A percentile compares a stretch with the other conserved stretches of the same genome.
These are phyloP conservation scores for Pterobdella sp. DNA, from an alignment of 2,888 invertebrate species.

Conservation along the genomic window DNA sequence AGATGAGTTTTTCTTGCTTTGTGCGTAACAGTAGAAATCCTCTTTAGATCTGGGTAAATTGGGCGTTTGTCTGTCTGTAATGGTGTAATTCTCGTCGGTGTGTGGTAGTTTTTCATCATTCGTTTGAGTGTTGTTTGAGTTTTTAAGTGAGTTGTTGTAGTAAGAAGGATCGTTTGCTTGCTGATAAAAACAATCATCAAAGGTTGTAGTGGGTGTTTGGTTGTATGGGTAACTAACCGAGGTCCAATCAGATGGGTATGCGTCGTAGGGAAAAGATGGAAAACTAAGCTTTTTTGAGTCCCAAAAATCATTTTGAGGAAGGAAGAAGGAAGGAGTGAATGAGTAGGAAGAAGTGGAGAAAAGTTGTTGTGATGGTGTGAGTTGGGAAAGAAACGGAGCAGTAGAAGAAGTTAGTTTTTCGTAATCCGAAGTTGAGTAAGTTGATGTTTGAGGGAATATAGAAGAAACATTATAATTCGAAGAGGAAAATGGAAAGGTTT, in stretches of 20 bases:
- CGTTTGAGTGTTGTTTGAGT: background rate
- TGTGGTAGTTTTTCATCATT: background rate
- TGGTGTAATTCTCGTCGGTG: background rate
- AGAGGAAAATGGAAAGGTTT: background rate
- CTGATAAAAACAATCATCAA: background rate
- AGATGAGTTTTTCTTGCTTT: background rate
- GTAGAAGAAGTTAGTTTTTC: slow-evolving; percentile 38
- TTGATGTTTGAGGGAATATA: background rate
- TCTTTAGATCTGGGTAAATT: background rate
- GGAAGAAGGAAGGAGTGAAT: background rate
- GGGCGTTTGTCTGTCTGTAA: background rate
- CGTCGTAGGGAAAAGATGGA: slow-evolving; percentile 7
- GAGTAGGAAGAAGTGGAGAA: background rate
- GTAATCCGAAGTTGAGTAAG: background rate
- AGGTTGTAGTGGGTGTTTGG: background rate
- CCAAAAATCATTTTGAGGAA: background rate
- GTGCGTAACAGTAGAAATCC: slow-evolving; percentile 7
- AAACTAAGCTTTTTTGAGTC: slow-evolving; percentile 1
- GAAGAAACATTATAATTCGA: background rate
- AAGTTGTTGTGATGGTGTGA: slow-evolving; percentile 31
- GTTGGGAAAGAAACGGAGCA: slow-evolving; percentile 43
- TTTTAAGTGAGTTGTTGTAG: background rate
- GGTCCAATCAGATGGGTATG: background rate
- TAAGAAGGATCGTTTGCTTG: background rate
- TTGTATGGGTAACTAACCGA: background rate